Conservation (phyloP, 2,888 invertebrate genomes). For the Sipunculus nudus region DNA sequence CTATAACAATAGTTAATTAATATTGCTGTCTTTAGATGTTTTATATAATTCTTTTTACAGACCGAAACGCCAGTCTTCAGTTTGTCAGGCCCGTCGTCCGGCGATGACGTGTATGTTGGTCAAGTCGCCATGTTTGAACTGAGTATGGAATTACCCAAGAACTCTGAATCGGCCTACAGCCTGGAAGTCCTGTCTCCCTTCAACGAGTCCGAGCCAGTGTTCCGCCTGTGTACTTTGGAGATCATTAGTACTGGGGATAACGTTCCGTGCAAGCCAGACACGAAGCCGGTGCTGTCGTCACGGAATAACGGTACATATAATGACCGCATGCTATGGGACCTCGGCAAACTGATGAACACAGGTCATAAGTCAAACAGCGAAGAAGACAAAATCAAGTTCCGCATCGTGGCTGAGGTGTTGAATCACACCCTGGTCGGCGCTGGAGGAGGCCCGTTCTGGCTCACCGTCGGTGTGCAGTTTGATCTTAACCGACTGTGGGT, state of each 20-base stretch:
- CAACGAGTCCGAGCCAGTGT: conserved; percentile 26
- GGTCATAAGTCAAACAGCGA: conserved; percentile 6
- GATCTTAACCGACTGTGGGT: conserved; percentile 30
- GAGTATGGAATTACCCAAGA: conserved; percentile 6
- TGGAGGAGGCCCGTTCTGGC: conserved; percentile 7
- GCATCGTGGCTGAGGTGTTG: conserved; percentile 17
- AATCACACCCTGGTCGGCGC: conserved; percentile 13
- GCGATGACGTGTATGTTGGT: background rate
- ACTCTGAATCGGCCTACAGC: conserved; percentile 31
- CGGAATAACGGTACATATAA: conserved; percentile 3
- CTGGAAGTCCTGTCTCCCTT: conserved; percentile 44
- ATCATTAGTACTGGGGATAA: too few species aligned
- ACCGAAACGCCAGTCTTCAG: too few species aligned
- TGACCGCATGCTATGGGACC: conserved; percentile 16
- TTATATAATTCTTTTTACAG: too few species aligned
- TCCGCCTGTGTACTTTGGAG: conserved; percentile 31
- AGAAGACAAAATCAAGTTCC: conserved; percentile 1
- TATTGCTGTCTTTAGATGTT: too few species aligned
- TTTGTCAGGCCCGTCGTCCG: too few species aligned
- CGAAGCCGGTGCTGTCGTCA: conserved; percentile 13
- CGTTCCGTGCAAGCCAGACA: conserved; percentile 33
- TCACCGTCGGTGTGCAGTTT: conserved; percentile 26
- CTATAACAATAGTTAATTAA: too few species aligned
- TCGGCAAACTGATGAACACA: conserved; percentile 28
- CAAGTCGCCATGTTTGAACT: conserved; percentile 4